Evolutionary conservation across 2,113 vertebrate genomes (phyloP).

Genomic region (Mus pahari): DNA sequence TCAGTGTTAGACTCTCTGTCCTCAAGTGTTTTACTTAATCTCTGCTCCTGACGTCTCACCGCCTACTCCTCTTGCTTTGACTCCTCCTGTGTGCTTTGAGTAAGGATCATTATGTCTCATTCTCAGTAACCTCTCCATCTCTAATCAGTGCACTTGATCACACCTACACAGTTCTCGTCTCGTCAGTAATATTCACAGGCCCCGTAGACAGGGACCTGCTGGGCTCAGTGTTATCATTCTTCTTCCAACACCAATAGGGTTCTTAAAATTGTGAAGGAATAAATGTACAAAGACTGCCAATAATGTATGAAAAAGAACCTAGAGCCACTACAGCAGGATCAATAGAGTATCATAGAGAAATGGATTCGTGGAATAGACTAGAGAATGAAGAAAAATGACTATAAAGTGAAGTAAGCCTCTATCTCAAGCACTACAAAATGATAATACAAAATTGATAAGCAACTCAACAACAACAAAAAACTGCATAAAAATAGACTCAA

Average conservation of each 20-base stretch:
- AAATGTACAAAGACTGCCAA: not conserved
- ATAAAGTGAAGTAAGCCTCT: not conserved
- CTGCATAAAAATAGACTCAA: not conserved
- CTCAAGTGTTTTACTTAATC: not conserved
- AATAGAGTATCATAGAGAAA: not conserved
- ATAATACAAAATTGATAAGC: not conserved
- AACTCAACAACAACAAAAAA: not conserved
- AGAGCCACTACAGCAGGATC: not conserved
- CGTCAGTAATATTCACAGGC: not conserved
- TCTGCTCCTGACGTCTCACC: not conserved
- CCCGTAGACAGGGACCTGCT: not conserved
- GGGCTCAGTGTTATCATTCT: no score
- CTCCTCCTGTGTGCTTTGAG: not conserved
- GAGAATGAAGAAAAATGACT: not conserved
- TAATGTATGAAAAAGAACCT: not conserved
- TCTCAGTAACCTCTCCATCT: not conserved
- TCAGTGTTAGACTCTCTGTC: not conserved
- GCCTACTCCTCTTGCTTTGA: not conserved
- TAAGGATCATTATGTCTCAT: not conserved
- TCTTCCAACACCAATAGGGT: not conserved
- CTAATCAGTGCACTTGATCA: not conserved
- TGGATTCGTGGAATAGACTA: not conserved
- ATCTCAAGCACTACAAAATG: conserved; percentile 19
- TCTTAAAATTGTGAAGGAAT: not conserved
- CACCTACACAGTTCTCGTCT: not conserved